phyloP scores from a whole-genome alignment of 2,113 vertebrate genomes.

The Lanius ludovicianus region DNA sequence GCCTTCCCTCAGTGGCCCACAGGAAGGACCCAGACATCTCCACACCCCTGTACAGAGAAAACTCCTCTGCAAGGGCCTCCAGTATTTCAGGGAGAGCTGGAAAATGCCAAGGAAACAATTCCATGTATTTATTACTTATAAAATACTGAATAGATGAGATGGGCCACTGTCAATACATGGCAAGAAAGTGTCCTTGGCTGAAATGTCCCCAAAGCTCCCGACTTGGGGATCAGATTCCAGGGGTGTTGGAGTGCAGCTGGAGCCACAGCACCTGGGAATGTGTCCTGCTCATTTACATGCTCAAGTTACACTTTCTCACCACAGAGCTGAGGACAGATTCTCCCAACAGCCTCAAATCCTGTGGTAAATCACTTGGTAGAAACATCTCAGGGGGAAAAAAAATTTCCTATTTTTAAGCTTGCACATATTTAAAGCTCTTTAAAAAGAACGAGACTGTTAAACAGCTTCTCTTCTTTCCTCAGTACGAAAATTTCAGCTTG shows the following conservation, averaged over 20 bases:
- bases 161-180: fast-evolving
- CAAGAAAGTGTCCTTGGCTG: neutral
- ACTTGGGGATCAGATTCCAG: neutral
- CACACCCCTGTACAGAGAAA: neutral
- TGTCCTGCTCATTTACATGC: neutral
- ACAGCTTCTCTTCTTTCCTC: conserved; percentile 27
- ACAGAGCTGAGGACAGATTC: neutral
- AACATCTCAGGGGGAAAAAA: neutral
- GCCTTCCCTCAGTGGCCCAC: neutral
- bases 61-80: neutral
- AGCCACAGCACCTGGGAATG: neutral
- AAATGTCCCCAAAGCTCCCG: neutral
- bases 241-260: neutral
- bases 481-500: conserved; percentile 47
- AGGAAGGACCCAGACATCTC: neutral
- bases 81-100: neutral
- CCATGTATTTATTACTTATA: neutral
- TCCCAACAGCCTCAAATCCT: neutral
- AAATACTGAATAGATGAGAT: neutral
- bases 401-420: conserved; percentile 57
- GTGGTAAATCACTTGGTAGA: neutral
- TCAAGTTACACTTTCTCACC: neutral
- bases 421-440: conserved; percentile 45
- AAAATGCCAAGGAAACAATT: neutral
- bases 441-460: neutral